These are phyloP conservation scores for Eilema griseolum DNA, from an alignment of 2,888 invertebrate genomes.

Conservation along the genomic window DNA sequence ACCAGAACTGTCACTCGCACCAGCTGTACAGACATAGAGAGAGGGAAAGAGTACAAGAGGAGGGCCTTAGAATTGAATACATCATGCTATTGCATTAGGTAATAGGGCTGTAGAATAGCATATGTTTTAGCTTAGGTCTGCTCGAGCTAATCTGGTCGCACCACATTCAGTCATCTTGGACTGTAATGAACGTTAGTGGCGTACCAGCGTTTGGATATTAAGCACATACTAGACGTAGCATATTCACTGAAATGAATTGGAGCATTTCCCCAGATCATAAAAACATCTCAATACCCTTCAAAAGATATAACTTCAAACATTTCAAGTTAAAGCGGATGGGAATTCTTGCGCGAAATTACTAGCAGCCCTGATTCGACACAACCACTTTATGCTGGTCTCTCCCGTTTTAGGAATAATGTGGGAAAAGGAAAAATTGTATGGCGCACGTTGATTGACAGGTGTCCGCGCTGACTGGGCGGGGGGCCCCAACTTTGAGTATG, in stretches of 20 bases:
- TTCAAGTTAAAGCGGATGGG: slow-evolving; percentile 53
- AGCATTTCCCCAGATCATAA: slow-evolving; percentile 34
- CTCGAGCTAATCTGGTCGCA: too few species aligned
- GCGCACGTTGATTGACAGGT: slow-evolving; percentile 43
- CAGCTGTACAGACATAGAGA: too few species aligned
- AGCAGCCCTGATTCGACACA: slow-evolving; percentile 58
- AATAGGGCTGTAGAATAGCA: too few species aligned
- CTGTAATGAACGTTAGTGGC: not conserved
- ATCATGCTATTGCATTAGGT: too few species aligned
- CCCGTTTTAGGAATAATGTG: slow-evolving; percentile 15
- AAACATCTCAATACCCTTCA: slow-evolving; percentile 47
- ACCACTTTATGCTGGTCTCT: slow-evolving; percentile 48
- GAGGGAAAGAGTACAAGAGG: too few species aligned
- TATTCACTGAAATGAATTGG: slow-evolving; percentile 25
- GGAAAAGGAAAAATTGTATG: not conserved
- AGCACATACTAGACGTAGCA: not conserved
- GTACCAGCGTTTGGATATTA: not conserved
- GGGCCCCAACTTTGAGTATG: slow-evolving; percentile 55
- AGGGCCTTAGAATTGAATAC: too few species aligned
- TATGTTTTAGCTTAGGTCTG: too few species aligned
- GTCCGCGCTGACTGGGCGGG: slow-evolving; percentile 42
- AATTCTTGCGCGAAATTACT: slow-evolving; percentile 65
- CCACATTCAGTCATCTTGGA: too few species aligned
- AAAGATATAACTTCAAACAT: slow-evolving; percentile 55
- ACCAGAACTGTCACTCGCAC: too few species aligned